phyloP scores from a whole-genome alignment of 1,140 invertebrate genomes.

The Holotrichia oblita region DNA sequence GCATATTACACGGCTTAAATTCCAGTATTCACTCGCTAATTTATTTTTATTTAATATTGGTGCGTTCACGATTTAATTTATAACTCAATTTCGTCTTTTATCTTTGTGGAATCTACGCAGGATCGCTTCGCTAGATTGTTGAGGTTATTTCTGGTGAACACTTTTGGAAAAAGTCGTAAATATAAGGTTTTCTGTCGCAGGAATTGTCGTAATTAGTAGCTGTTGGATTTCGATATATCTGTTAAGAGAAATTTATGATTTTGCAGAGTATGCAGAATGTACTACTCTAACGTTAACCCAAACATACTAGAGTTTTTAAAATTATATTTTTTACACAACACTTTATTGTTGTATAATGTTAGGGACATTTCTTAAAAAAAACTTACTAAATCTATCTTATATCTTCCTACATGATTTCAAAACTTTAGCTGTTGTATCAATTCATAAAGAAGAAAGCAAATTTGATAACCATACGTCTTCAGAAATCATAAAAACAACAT shows the following conservation, averaged over 20 bases:
- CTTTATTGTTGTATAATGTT: no score
- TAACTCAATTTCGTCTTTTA: conserved; percentile 37
- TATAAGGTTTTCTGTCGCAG: conserved; percentile 24
- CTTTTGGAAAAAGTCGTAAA: conserved; percentile 25
- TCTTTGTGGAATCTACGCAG: background rate
- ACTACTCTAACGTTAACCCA: no score
- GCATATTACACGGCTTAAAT: conserved; percentile 18
- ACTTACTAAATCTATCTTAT: no score
- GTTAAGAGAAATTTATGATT: conserved; percentile 25
- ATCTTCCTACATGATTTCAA: no score
- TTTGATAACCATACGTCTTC: no score
- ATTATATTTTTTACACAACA: no score
- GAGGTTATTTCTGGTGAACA: background rate
- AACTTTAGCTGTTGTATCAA: no score
- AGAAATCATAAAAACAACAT: no score
- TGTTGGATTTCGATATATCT: conserved; percentile 21
- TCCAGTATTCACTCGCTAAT: background rate
- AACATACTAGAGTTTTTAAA: no score
- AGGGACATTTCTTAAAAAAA: no score
- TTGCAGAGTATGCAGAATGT: no score
- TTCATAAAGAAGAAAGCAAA: no score
- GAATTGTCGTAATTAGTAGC: conserved; percentile 37
- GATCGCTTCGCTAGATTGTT: background rate
- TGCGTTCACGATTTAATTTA: conserved; percentile 33
- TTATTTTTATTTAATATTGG: conserved; percentile 41